Conservation (phyloP, 1,140 invertebrate species). For the Zaprionus gabonicus region DNA sequence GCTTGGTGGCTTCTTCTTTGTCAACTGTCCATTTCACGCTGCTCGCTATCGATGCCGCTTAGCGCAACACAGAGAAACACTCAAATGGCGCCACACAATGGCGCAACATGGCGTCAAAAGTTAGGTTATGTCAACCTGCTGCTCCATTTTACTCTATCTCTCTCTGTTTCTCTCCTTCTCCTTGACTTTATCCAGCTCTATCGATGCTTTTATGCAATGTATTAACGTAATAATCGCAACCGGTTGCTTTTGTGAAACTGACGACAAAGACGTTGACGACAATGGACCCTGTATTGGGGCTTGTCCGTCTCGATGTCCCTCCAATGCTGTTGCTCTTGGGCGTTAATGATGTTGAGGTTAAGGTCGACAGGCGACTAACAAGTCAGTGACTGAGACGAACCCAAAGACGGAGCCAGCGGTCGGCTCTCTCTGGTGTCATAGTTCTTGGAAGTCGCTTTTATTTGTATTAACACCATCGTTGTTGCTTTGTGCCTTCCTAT, state of each 20-base stretch:
- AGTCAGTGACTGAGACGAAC: not conserved
- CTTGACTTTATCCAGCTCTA: not conserved
- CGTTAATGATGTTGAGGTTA: constrained; percentile 12
- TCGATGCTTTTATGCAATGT: constrained; percentile 39
- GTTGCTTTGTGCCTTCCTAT: not conserved
- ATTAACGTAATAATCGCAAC: constrained; percentile 61
- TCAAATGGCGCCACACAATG: constrained; percentile 7
- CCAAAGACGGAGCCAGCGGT: not conserved
- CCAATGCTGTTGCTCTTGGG: not conserved
- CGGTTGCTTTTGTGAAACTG: constrained; percentile 47
- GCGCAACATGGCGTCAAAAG: not conserved
- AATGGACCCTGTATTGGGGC: not conserved
- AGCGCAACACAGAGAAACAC: constrained; percentile 5
- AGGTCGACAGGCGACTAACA: constrained; percentile 6
- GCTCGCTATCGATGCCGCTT: constrained; percentile 5
- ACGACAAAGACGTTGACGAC: constrained; percentile 1
- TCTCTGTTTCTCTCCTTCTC: not conserved
- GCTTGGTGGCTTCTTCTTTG: not conserved
- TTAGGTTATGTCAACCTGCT: not conserved
- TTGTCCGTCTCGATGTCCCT: not conserved
- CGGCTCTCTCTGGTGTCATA: not conserved
- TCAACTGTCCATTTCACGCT: not conserved
- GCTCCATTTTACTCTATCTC: not conserved
- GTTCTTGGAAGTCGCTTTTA: constrained; percentile 17
- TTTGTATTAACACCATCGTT: constrained; percentile 10